Base-by-base conservation (phyloP, 2,797 vertebrate species). In the Psittacula echo region DNA sequence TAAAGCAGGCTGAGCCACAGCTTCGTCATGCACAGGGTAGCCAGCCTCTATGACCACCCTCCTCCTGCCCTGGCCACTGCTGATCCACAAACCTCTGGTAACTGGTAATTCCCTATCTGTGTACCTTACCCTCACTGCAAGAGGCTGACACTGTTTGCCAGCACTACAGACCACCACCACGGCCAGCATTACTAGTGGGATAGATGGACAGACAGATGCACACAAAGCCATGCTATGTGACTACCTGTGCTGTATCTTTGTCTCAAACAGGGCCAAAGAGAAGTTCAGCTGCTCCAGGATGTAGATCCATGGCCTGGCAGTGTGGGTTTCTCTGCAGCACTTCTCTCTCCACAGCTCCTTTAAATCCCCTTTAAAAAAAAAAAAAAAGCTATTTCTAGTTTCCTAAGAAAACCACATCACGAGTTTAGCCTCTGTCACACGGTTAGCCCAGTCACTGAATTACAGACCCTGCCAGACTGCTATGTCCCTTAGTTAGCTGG, bases 401-500 rank as follows among this genome's bases (percentile, higher is more conserved):
- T 51, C 19, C 60, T 51, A 27, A 26, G 37, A 44, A 66, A 60
- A 60, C 11, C 18, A 19, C 8, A 3, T 11, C 12, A 15, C 14
- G 21, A 16, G 4, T 22, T 58, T n/a, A 50, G 4, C 10, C 10
- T 9, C 7, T 17, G 6, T 22, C 27, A 65, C 67, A 65, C 6
- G 7, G 7, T 18, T 11, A 64, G 42, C 26, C 34, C 41, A 19
- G 23, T 17, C 13, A 2, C 22, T 34, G 26, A 20, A 37, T 32
- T 22, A 34, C 22, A 58, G 44, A 51, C 14, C 14, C 24, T 22
- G 44, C 11, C 42, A 15, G 22, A 26, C 26, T 19, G 44, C 34
- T 30, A 48, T 2, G 1, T 12, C 32, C 7, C 18, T 1, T 1
- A 5, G 6, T 26, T 24, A 21, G 34, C 30, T 30, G 30, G 11